Percentiles rank a stretch among this genome's conserved stretches.
Evolutionary conservation across 2,888 invertebrate genomes (phyloP).

Genomic region (Prenolepis imparis): DNA sequence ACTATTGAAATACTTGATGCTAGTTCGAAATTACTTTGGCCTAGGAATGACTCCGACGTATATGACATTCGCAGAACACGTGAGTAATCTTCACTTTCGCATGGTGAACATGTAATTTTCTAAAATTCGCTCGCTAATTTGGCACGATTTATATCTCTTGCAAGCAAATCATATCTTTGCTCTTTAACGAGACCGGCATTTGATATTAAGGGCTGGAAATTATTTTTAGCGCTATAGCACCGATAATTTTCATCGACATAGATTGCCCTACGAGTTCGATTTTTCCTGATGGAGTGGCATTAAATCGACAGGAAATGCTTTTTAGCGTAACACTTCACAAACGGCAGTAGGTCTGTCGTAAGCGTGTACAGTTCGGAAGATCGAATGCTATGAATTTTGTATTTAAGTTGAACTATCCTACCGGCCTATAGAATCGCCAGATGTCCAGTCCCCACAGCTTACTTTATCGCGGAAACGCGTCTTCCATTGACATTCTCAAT

Average conservation of each 20-base stretch:
- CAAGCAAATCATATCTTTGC: not conserved
- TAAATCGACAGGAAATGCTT: constrained; percentile 33
- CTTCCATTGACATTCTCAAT: constrained; percentile 32
- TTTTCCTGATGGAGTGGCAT: constrained; percentile 9
- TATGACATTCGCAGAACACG: too few species aligned
- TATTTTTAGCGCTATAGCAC: constrained; percentile 5
- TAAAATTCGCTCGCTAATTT: constrained; percentile 6
- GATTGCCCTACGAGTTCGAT: not conserved
- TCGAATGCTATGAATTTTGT: constrained; percentile 85
- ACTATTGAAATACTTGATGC: not conserved
- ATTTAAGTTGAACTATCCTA: constrained; percentile 80
- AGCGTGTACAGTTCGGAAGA: constrained; percentile 70
- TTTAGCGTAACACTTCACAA: constrained; percentile 43
- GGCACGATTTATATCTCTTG: not conserved
- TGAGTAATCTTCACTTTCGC: constrained; percentile 17
- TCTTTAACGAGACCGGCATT: not conserved
- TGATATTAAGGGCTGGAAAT: not conserved
- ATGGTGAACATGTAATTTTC: not conserved
- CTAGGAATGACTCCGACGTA: not conserved
- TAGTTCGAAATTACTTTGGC: not conserved
- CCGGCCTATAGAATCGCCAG: constrained; percentile 80
- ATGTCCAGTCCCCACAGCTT: constrained; percentile 82
- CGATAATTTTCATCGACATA: constrained; percentile 13
- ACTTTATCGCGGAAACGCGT: constrained; percentile 61
- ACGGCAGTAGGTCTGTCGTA: constrained; percentile 65